Conservation (phyloP, 2,888 invertebrate species). For the Drosophila phalerata region DNA sequence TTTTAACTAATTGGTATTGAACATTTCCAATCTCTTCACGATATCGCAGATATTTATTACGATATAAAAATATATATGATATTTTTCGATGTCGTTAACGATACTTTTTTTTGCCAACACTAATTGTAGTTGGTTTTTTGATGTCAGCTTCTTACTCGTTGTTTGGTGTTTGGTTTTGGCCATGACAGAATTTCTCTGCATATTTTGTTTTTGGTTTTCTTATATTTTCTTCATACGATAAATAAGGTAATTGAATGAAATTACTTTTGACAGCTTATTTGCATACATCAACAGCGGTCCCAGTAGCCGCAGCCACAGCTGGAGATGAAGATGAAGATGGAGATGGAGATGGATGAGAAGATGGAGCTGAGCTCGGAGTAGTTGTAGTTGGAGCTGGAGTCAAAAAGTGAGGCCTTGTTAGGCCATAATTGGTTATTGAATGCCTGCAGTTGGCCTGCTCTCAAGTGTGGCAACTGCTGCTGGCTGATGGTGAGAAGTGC, state of each 20-base stretch:
- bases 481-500: slow-evolving; percentile 67
- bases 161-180: slow-evolving; percentile 54
- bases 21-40: not conserved
- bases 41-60: not conserved
- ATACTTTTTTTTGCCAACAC: not conserved
- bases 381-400: slow-evolving; percentile 10
- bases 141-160: slow-evolving; percentile 13
- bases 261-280: slow-evolving; percentile 82
- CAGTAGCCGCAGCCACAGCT: slow-evolving; percentile 45
- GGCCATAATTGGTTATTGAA: slow-evolving; percentile 80
- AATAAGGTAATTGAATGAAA: slow-evolving; percentile 82
- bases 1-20: not conserved
- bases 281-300: slow-evolving; percentile 74
- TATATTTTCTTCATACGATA: slow-evolving; percentile 59
- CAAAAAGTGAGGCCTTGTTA: slow-evolving; percentile 66
- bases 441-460: slow-evolving; percentile 37
- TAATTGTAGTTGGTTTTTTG: slow-evolving; percentile 24
- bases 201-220: slow-evolving; percentile 58
- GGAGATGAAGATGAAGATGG: slow-evolving; percentile 8
- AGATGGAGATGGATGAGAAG: slow-evolving; percentile 16
- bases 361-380: slow-evolving; percentile 23
- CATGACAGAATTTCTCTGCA: slow-evolving; percentile 68
- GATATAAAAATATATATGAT: too few relatives aligned
- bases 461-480: slow-evolving; percentile 21
- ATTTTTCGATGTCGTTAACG: not conserved